Evolutionary conservation across 2,888 invertebrate genomes (phyloP), one percentile per base, ranked within the genome.

Genomic region (Camponotus fellah): DNA sequence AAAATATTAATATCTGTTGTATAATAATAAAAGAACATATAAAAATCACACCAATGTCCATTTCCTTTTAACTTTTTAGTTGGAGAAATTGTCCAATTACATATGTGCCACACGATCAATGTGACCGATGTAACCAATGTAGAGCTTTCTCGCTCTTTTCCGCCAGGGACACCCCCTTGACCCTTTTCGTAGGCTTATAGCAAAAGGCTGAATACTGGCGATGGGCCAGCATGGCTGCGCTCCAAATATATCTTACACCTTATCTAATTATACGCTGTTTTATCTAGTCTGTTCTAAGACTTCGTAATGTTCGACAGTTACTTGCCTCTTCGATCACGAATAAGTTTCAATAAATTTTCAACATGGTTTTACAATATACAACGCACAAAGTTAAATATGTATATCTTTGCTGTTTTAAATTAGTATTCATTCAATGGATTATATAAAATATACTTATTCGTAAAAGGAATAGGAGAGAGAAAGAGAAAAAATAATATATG

Each of bases 261-360:
- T 93, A 94, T 94, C 94, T 94, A 94, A 94, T 94, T 94, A 94
- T 94, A 94, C 93, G 93, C 93, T 93, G 93, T 93, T 94, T 94
- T 94, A 94, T 94, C 93, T 94, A 94, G 92, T 92, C 92, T 91
- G 89, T 88, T 91, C 91, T 91, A 92, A 92, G 92, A 92, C 91
- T 92, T 93, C 90, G 93, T 92, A 92, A 93, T 92, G 91, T 90
- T 92, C 92, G 90, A 91, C 89, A 92, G 93, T 93, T 92, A 93
- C 92, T 94, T 88, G 92, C 89, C 91, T 91, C 91, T 92, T 90
- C 90, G 85, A 87, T 90, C 85, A 86, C 82, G 77, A 85, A 83
- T 86, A 88, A 87, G 88, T 89, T 90, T 91, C 92, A 91, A 93
- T 93, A 93, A 92, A 93, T 91, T 87, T 88, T 83, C 85, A 89